Conservation (phyloP, 2,797 vertebrate genomes). For the Gila robusta region DNA sequence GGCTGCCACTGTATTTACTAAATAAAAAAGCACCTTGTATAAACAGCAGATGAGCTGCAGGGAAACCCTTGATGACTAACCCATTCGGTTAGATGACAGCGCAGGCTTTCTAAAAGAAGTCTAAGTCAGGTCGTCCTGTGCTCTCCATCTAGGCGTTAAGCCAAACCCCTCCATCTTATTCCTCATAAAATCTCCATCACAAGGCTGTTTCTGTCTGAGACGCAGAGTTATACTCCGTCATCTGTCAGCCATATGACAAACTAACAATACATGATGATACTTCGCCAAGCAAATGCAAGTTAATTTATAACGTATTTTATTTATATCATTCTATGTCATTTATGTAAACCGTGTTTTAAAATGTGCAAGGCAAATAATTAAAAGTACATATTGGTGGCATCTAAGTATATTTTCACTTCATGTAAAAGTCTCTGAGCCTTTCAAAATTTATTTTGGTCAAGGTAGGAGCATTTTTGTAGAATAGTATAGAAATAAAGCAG, state of each 20-base stretch:
- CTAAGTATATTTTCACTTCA: not conserved
- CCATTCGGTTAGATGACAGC: conserved; percentile 7
- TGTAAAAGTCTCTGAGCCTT: not conserved
- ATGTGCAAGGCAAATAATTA: not conserved
- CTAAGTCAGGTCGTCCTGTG: conserved; percentile 34
- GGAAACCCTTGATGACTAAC: conserved; percentile 36
- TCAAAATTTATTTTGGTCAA: not conserved
- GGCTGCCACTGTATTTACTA: conserved; percentile 3
- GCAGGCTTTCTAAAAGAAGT: conserved; percentile 5
- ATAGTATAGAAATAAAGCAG: not conserved
- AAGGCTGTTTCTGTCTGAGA: conserved; percentile 47
- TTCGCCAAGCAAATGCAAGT: not conserved
- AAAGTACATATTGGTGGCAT: not conserved
- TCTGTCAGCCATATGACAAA: conserved; percentile 37
- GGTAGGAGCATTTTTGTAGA: not conserved
- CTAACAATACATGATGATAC: conserved; percentile 39
- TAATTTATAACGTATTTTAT: not conserved
- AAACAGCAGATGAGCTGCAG: conserved; percentile 28
- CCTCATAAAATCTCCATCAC: conserved; percentile 52
- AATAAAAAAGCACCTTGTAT: conserved; percentile 17
- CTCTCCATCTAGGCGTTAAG: conserved; percentile 39
- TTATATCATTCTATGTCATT: not conserved
- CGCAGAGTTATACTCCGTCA: conserved; percentile 33
- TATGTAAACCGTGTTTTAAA: not conserved
- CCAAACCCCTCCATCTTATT: conserved; percentile 43